Conservation (phyloP, 2,113 vertebrate species). For the Dasyurus viverrinus region DNA sequence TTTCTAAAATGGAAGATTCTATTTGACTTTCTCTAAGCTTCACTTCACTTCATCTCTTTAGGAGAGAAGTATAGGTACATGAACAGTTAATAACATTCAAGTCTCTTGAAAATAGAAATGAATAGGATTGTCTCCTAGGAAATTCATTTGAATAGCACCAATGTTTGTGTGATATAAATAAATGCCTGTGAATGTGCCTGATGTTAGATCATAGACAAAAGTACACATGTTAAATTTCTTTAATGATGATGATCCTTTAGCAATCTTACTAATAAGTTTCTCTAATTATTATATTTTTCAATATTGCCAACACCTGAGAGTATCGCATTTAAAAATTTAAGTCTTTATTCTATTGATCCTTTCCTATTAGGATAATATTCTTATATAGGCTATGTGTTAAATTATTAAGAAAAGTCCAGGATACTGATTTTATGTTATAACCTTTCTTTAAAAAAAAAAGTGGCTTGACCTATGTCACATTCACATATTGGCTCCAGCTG, state of each 20-base stretch:
- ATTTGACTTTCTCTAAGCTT: neutral
- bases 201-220: neutral
- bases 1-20: neutral
- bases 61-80: neutral
- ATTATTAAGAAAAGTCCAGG: constrained; percentile 1
- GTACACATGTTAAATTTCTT: neutral
- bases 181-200: neutral
- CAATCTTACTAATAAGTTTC: neutral
- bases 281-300: neutral
- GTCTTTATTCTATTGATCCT: neutral
- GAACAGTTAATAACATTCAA: neutral
- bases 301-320: neutral
- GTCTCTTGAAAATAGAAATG: neutral
- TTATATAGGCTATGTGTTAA: neutral
- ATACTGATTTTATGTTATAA: neutral
- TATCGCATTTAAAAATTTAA: neutral
- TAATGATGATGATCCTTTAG: neutral
- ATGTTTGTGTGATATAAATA: neutral
- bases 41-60: neutral
- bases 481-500: neutral
- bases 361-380: neutral
- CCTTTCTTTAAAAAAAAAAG: neutral
- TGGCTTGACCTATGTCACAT: neutral
- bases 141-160: neutral
- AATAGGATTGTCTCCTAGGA: neutral